Conservation (phyloP, 1,140 invertebrate genomes). For the Cotesia glomerata region DNA sequence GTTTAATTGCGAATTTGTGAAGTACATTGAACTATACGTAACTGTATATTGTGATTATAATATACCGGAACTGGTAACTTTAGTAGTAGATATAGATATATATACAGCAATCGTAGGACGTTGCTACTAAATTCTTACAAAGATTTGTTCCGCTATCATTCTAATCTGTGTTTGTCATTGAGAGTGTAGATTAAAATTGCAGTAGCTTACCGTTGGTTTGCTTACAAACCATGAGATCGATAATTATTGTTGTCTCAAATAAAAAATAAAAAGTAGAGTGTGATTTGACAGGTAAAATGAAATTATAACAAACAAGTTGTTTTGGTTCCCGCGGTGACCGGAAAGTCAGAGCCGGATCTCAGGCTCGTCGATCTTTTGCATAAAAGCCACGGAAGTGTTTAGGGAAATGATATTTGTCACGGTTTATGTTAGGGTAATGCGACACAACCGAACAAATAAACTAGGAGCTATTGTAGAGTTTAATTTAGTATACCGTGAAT, state of each 20-base stretch:
- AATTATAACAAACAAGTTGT: not conserved
- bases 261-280: no score
- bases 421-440: slow-evolving; percentile 40
- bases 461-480: slow-evolving; percentile 21
- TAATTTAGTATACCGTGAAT: not conserved
- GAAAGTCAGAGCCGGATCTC: slow-evolving; percentile 42
- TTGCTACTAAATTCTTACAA: slow-evolving; percentile 37
- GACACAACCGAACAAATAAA: slow-evolving; percentile 32
- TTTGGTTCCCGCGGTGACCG: slow-evolving; percentile 25
- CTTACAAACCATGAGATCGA: not conserved
- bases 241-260: no score
- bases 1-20: slow-evolving; percentile 28
- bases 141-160: slow-evolving; percentile 52
- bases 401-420: slow-evolving; percentile 59
- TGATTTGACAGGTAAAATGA: no score
- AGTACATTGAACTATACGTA: slow-evolving; percentile 37
- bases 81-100: slow-evolving; percentile 33
- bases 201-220: not conserved
- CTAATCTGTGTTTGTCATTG: slow-evolving; percentile 16
- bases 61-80: slow-evolving; percentile 34
- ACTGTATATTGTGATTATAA: slow-evolving; percentile 47
- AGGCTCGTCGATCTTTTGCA: slow-evolving; percentile 52
- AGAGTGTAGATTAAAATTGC: not conserved
- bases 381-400: slow-evolving; percentile 57
- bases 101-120: slow-evolving; percentile 38